A percentile compares a stretch with the other conserved stretches of the same genome.
phyloP scores from a whole-genome alignment of 2,888 invertebrate species.

The Tetrapedia diversipes region DNA sequence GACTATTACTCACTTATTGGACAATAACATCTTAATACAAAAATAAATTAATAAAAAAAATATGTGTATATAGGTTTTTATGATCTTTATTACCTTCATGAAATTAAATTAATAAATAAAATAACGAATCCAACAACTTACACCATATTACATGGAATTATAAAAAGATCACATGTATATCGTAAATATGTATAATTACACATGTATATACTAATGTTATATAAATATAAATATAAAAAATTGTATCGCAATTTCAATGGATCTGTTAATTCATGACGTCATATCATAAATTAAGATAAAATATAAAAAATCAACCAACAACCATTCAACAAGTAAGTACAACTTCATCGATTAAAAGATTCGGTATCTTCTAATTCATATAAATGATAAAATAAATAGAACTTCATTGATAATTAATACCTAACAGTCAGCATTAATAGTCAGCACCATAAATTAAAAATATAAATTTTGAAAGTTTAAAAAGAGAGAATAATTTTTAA shows the following conservation, averaged over 20 bases:
- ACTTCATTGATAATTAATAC: slow-evolving; percentile 7
- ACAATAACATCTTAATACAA: too few species aligned
- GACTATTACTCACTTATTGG: too few species aligned
- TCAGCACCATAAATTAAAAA: slow-evolving; percentile 21
- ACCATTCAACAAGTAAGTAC: slow-evolving; percentile 36
- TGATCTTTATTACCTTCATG: slow-evolving; percentile 24
- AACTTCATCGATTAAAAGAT: background rate
- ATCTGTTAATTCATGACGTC: slow-evolving; percentile 7
- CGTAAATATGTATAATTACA: background rate
- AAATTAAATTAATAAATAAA: slow-evolving; percentile 41
- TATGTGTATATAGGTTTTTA: slow-evolving; percentile 1
- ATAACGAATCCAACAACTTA: slow-evolving; percentile 33
- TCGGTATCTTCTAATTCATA: background rate
- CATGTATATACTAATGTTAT: background rate
- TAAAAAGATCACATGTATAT: slow-evolving; percentile 18
- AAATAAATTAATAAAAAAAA: background rate
- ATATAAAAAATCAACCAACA: slow-evolving; percentile 15
- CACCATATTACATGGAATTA: slow-evolving; percentile 34
- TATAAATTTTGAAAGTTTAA: slow-evolving; percentile 13
- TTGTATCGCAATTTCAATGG: slow-evolving; percentile 12
- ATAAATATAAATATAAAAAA: slow-evolving; percentile 10
- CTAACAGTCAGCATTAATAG: slow-evolving; percentile 23
- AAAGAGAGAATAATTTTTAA: slow-evolving; percentile 9
- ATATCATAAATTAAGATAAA: background rate
- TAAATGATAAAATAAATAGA: slow-evolving; percentile 3